These are phyloP conservation scores for Tinea trinotella DNA, from an alignment of 2,888 invertebrate genomes.

Conservation along the genomic window DNA sequence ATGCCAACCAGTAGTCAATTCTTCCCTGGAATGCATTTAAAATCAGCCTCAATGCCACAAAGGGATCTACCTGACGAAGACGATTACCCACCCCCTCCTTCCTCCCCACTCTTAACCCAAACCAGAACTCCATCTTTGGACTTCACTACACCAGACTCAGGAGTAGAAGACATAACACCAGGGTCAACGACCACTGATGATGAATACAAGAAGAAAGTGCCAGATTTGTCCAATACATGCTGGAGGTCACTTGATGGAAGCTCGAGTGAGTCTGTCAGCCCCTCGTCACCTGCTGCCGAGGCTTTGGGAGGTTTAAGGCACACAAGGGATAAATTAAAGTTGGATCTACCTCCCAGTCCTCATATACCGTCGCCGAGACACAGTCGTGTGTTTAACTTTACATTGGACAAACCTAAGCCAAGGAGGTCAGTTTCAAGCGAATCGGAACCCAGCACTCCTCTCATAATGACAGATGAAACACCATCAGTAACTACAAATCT, in stretches of 20 bases:
- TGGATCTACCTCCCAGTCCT: constrained; percentile 77
- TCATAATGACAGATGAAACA: constrained; percentile 62
- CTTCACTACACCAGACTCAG: constrained; percentile 75
- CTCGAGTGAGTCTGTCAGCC: constrained; percentile 59
- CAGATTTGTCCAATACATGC: constrained; percentile 19
- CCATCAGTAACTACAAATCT: constrained; percentile 43
- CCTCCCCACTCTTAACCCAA: constrained; percentile 29
- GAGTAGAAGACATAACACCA: constrained; percentile 74
- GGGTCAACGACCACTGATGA: constrained; percentile 35
- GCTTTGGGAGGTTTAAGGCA: constrained; percentile 79
- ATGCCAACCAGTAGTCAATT: constrained; percentile 76
- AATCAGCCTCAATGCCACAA: constrained; percentile 36
- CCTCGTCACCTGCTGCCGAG: constrained; percentile 40
- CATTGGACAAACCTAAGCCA: constrained; percentile 51
- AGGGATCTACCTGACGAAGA: constrained; percentile 32
- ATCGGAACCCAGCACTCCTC: constrained; percentile 32
- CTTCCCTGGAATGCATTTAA: constrained; percentile 75
- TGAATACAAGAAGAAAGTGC: background rate
- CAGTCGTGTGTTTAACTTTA: constrained; percentile 56
- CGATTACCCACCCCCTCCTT: constrained; percentile 36
- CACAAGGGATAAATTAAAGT: constrained; percentile 78
- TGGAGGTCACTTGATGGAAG: constrained; percentile 51
- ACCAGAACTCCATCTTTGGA: constrained; percentile 50
- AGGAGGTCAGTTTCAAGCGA: constrained; percentile 27
- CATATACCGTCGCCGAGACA: constrained; percentile 48